A percentile compares a stretch with the other conserved stretches of the same genome.
Evolutionary conservation across 2,113 vertebrate genomes (phyloP).

Genomic region (Bothrops jararaca): DNA sequence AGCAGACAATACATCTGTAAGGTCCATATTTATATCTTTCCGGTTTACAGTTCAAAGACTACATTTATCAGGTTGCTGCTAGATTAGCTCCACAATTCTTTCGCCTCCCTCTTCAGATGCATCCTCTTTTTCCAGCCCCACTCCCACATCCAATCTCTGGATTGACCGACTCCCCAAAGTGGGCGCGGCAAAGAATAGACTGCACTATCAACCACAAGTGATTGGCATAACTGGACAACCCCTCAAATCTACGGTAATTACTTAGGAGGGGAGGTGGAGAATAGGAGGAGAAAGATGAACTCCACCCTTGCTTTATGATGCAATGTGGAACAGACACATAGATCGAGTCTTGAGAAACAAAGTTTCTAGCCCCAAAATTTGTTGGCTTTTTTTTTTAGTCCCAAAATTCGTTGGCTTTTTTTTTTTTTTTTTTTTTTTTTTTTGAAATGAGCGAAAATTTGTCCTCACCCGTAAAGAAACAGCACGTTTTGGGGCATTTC

Average conservation of each 20-base stretch:
- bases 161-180: background rate
- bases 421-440: too few species aligned
- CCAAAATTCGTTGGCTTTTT: background rate
- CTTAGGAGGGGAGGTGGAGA: background rate
- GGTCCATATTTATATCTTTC: background rate
- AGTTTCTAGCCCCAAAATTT: background rate
- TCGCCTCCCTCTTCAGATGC: background rate
- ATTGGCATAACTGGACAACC: slow-evolving; percentile 1
- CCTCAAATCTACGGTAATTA: background rate
- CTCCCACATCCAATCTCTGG: background rate
- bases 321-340: slow-evolving; percentile 1
- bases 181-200: background rate
- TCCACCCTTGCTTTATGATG: background rate
- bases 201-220: background rate
- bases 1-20: background rate
- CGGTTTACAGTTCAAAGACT: background rate
- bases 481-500: background rate
- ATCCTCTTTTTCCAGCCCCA: background rate
- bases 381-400: background rate
- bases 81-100: background rate
- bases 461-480: background rate
- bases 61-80: background rate
- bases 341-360: background rate
- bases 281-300: background rate
- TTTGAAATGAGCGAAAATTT: background rate